These are phyloP conservation scores for Aquatica leii DNA, from an alignment of 2,888 invertebrate species.

Conservation along the genomic window DNA sequence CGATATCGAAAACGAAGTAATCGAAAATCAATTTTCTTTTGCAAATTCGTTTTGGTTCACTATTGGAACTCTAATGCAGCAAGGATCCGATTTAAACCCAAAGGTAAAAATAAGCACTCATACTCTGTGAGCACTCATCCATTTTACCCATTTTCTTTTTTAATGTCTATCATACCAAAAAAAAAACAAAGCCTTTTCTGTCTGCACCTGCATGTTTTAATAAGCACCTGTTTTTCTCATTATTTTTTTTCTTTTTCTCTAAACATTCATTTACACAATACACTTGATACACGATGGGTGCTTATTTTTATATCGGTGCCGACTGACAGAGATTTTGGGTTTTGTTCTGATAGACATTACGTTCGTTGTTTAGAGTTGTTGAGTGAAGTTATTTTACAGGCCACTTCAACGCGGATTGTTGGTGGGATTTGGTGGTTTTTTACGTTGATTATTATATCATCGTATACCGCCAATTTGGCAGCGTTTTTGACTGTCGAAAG, in stretches of 20 bases:
- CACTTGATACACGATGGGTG: constrained; percentile 21
- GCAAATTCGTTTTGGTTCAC: constrained; percentile 90
- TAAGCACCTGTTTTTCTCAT: constrained; percentile 47
- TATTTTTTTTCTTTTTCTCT: constrained; percentile 14
- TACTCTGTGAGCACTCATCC: constrained; percentile 40
- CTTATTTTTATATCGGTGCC: constrained; percentile 31
- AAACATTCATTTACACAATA: constrained; percentile 11
- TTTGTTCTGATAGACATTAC: constrained; percentile 12
- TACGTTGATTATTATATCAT: constrained; percentile 88
- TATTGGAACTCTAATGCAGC: constrained; percentile 88
- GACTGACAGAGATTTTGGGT: constrained; percentile 20
- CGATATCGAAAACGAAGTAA: constrained; percentile 67
- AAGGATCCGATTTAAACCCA: constrained; percentile 82
- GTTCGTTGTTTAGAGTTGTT: neutral
- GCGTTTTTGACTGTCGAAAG: constrained; percentile 91
- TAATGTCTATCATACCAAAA: constrained; percentile 24
- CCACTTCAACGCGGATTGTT: constrained; percentile 80
- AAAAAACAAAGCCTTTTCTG: constrained; percentile 35
- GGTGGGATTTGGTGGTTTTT: constrained; percentile 94
- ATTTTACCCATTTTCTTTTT: constrained; percentile 24
- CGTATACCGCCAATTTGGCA: constrained; percentile 91
- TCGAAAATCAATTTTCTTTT: constrained; percentile 83
- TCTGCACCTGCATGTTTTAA: constrained; percentile 48
- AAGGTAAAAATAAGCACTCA: constrained; percentile 64
- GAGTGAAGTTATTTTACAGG: constrained; percentile 55